Evolutionary conservation across 35 echinoderm and acorn worm genomes (phyloP).

Genomic region (Ptychodera flava): DNA sequence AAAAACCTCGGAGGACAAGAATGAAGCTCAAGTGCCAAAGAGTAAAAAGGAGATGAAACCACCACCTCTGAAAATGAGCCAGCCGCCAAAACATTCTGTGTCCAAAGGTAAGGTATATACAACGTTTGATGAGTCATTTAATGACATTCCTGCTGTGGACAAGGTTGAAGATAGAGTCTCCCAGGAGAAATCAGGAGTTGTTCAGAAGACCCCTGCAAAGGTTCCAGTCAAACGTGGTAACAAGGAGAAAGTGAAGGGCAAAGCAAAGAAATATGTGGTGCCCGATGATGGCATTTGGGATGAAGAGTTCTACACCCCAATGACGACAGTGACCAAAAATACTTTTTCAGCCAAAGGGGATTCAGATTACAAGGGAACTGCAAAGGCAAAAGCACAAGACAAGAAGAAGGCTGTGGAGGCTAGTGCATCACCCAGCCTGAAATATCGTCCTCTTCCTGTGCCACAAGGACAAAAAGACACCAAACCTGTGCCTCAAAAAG

Average conservation of each 20-base stretch:
- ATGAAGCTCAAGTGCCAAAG: background rate
- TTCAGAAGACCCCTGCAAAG: background rate
- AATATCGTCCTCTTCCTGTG: background rate
- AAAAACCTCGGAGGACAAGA: background rate
- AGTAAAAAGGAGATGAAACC: background rate
- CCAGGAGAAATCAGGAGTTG: background rate
- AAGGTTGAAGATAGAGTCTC: constrained; percentile 8
- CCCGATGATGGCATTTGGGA: background rate
- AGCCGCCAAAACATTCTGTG: background rate
- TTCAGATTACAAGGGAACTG: background rate
- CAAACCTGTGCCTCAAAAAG: background rate
- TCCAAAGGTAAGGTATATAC: constrained; percentile 3
- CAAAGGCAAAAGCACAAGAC: background rate
- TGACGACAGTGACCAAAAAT: background rate
- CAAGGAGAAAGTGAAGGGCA: background rate
- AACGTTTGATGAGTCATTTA: constrained; percentile 7
- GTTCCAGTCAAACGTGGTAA: background rate
- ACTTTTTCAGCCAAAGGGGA: background rate
- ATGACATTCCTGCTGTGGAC: constrained; percentile 8
- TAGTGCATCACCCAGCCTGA: background rate
- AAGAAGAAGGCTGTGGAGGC: background rate
- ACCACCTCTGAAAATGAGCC: background rate
- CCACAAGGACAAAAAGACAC: background rate
- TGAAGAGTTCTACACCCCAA: background rate
- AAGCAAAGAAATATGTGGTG: background rate